Percentiles rank a stretch among this genome's conserved stretches.
phyloP scores from a whole-genome alignment of 2,888 invertebrate species.

The Nephrotoma guestfalica region DNA sequence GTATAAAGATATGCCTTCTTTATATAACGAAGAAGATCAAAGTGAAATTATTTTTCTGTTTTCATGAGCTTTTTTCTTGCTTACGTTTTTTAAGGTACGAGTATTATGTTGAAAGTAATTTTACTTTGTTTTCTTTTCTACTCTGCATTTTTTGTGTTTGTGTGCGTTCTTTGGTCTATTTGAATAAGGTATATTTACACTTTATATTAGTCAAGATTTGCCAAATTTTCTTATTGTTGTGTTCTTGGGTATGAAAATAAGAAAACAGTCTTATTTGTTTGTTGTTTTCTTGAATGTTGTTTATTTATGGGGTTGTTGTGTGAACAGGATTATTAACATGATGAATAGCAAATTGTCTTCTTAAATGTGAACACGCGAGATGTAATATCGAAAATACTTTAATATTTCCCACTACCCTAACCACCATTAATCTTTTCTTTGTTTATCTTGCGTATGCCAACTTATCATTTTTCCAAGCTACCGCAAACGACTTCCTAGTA shows the following conservation, averaged over 20 bases:
- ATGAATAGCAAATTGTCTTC: neutral
- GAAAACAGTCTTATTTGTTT: neutral
- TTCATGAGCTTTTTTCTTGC: neutral
- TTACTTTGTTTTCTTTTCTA: neutral
- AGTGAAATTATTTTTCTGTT: neutral
- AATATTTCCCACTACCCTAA: neutral
- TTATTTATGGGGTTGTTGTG: neutral
- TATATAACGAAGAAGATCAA: neutral
- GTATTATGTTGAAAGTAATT: neutral
- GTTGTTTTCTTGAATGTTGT: neutral
- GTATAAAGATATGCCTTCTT: neutral
- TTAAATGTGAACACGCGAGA: neutral
- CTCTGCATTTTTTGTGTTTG: neutral
- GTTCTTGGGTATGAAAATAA: too few species aligned
- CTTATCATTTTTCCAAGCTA: neutral
- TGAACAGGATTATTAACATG: neutral
- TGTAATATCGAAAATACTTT: neutral
- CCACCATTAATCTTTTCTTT: neutral
- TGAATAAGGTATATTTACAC: neutral
- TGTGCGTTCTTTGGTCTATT: neutral
- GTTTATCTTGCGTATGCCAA: neutral
- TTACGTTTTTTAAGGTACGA: neutral
- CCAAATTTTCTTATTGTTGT: neutral
- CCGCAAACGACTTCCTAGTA: neutral
- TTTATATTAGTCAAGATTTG: neutral